A percentile compares a stretch with the other conserved stretches of the same genome.
Conservation (phyloP, 2,113 vertebrate genomes). For the Ictalurus punctatus region DNA sequence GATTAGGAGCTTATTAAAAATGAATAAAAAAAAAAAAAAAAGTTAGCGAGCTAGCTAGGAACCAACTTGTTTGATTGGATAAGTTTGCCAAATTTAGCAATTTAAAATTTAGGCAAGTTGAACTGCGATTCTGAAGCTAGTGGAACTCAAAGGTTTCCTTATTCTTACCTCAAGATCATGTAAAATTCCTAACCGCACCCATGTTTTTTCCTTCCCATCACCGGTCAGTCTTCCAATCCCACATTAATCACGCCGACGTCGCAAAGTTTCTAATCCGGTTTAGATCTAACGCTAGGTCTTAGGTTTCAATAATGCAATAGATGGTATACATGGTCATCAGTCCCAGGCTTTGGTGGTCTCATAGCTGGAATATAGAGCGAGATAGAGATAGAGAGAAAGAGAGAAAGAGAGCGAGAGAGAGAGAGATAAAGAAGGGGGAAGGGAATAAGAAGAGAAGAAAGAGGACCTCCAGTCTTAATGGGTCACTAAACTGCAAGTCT, state of each 20-base stretch:
- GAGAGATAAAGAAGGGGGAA: constrained; percentile 55
- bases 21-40: background rate
- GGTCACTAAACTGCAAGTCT: constrained; percentile 59
- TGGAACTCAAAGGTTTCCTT: background rate
- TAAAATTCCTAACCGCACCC: background rate
- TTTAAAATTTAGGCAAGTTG: background rate
- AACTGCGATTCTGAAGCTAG: background rate
- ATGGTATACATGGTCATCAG: constrained; percentile 69
- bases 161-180: background rate
- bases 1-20: background rate
- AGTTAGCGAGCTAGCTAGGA: background rate
- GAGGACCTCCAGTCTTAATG: constrained; percentile 43
- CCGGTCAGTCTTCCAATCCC: background rate
- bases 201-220: background rate
- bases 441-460: constrained; percentile 32
- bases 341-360: constrained; percentile 76
- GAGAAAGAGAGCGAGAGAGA: constrained; percentile 62
- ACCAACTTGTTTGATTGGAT: background rate
- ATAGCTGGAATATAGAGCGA: constrained; percentile 77
- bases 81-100: background rate
- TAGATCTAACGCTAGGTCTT: constrained; percentile 60
- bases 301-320: constrained; percentile 74
- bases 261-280: constrained; percentile 1
- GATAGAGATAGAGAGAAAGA: constrained; percentile 31
- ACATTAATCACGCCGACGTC: background rate